phyloP scores from a whole-genome alignment of 2,797 vertebrate genomes.

The Molossus molossus region DNA sequence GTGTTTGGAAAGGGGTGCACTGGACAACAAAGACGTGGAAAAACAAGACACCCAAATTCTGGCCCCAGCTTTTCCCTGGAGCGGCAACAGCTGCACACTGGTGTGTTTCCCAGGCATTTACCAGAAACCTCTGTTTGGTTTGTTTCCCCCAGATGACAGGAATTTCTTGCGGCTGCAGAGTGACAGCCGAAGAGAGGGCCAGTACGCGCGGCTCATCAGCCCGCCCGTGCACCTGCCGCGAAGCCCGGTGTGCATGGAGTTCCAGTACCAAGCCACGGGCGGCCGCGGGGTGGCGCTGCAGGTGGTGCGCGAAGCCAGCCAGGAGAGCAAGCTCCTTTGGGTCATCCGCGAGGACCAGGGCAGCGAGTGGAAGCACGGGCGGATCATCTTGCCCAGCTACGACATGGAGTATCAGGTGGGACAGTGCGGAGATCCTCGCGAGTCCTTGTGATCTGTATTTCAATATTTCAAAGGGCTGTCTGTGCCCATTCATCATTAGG shows the following conservation, averaged over 20 bases:
- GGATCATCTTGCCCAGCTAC: slow-evolving; percentile 96
- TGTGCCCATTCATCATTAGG: slow-evolving; percentile 88
- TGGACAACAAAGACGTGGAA: neutral
- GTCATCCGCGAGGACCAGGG: slow-evolving; percentile 95
- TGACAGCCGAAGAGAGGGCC: slow-evolving; percentile 91
- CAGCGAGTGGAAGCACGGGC: slow-evolving; percentile 95
- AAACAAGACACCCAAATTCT: neutral
- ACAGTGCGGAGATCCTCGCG: slow-evolving; percentile 66
- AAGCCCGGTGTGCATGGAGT: slow-evolving; percentile 95
- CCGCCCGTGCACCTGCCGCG: slow-evolving; percentile 93
- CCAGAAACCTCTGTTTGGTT: slow-evolving; percentile 23
- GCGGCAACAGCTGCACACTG: neutral
- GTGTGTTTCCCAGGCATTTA: slow-evolving; percentile 12
- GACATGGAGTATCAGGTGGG: slow-evolving; percentile 96
- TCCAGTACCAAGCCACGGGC: slow-evolving; percentile 95
- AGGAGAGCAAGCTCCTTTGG: slow-evolving; percentile 96
- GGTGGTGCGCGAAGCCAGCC: slow-evolving; percentile 93
- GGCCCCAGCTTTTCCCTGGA: neutral
- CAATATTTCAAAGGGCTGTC: slow-evolving; percentile 85
- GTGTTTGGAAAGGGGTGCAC: neutral
- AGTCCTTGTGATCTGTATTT: slow-evolving; percentile 78
- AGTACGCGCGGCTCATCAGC: slow-evolving; percentile 94
- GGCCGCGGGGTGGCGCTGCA: slow-evolving; percentile 93
- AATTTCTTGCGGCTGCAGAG: slow-evolving; percentile 92
- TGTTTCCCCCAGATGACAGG: slow-evolving; percentile 86